Percentiles rank a stretch among this genome's conserved stretches.
These are phyloP conservation scores for Pogonocherus hispidulus DNA, from an alignment of 2,888 invertebrate species.

Conservation along the genomic window DNA sequence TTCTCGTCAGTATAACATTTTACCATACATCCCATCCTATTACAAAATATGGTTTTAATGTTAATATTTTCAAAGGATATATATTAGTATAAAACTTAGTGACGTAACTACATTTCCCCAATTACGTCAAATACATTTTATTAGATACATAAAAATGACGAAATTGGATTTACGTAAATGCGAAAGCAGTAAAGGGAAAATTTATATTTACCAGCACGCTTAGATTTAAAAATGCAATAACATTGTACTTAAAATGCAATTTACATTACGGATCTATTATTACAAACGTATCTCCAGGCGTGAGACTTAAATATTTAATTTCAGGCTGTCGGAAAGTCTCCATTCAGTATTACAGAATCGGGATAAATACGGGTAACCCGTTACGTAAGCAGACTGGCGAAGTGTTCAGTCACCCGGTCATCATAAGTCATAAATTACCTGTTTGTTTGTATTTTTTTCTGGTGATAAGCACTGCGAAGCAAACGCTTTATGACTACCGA, in stretches of 20 bases:
- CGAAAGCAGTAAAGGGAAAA: not conserved
- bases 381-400: slow-evolving; percentile 6
- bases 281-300: not conserved
- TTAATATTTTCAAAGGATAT: no score
- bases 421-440: slow-evolving; percentile 8
- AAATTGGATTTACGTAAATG: not conserved
- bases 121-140: not conserved
- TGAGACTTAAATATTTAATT: slow-evolving; percentile 3
- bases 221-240: no score
- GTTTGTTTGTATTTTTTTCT: slow-evolving; percentile 5
- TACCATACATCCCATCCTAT: no score
- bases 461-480: slow-evolving; percentile 11
- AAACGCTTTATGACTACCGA: not conserved
- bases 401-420: slow-evolving; percentile 1
- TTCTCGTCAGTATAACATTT: no score
- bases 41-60: no score
- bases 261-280: not conserved
- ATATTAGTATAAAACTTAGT: no score
- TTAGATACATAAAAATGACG: not conserved
- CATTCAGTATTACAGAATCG: not conserved
- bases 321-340: not conserved
- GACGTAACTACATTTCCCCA: not conserved
- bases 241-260: not conserved
- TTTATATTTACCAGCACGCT: no score
- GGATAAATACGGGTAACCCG: not conserved